Evolutionary conservation across 2,797 vertebrate genomes (phyloP).

Genomic region (Eulemur mongoz): DNA sequence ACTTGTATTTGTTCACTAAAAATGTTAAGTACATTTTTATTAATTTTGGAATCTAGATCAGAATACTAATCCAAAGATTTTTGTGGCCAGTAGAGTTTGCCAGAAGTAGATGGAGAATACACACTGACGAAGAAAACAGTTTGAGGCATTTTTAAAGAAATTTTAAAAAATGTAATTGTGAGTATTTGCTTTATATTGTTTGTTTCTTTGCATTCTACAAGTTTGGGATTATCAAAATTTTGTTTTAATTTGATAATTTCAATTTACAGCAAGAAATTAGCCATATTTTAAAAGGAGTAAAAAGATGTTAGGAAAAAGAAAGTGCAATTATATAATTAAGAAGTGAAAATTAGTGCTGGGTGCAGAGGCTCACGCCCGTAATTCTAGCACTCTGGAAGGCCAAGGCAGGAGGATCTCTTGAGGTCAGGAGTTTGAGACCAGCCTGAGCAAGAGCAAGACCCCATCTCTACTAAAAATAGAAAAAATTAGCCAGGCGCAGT

Average conservation of each 20-base stretch:
- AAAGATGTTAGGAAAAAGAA: neutral
- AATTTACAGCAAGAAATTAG: neutral
- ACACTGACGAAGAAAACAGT: neutral
- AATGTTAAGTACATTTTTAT: neutral
- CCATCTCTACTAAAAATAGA: neutral
- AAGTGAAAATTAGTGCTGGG: neutral
- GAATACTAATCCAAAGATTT: neutral
- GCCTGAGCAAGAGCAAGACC: neutral
- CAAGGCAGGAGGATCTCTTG: neutral
- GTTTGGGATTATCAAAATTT: neutral
- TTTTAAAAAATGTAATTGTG: neutral
- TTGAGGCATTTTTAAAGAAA: neutral
- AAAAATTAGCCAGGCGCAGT: neutral
- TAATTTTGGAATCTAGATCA: conserved; percentile 6
- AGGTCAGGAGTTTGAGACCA: neutral
- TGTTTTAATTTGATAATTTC: neutral
- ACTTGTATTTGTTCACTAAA: neutral
- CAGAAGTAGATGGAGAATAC: neutral
- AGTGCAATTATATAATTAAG: neutral
- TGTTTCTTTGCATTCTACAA: neutral
- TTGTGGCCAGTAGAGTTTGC: neutral
- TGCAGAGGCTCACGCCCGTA: neutral
- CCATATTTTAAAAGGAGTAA: neutral
- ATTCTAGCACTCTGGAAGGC: neutral
- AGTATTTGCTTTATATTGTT: neutral